Conservation (phyloP, 2,888 invertebrate species). For the Drosophila fulvimacula region DNA sequence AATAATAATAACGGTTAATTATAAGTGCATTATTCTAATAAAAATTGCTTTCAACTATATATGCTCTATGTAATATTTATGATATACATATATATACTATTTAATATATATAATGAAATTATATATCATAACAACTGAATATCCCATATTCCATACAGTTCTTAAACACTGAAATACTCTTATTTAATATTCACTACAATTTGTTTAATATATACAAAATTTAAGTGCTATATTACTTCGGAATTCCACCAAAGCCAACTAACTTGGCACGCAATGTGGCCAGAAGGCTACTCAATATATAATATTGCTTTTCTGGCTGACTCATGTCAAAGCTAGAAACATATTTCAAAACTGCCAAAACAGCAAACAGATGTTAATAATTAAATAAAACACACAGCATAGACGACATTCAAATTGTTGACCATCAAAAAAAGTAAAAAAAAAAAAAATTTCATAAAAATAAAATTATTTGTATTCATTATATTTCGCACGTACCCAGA, state of each 20-base stretch:
- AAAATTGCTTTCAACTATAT: no score
- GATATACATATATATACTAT: background rate
- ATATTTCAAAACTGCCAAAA: background rate
- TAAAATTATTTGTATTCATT: background rate
- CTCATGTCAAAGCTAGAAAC: background rate
- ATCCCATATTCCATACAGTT: no score
- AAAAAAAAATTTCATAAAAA: background rate
- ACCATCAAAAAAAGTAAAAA: background rate
- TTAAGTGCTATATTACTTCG: no score
- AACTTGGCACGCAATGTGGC: background rate
- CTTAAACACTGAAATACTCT: no score
- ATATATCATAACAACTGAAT: background rate
- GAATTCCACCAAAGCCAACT: background rate
- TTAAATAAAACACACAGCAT: background rate
- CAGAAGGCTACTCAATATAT: background rate
- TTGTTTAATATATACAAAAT: background rate
- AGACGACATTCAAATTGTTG: background rate
- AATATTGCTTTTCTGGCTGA: conserved; percentile 1
- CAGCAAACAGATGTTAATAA: conserved; percentile 6
- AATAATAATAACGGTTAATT: no score
- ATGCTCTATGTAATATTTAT: no score
- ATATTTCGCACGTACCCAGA: background rate
- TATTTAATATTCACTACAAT: no score
- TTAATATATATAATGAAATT: background rate
- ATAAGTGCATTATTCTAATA: no score